phyloP scores from a whole-genome alignment of 2,888 invertebrate species.

The Dusona sp. region DNA sequence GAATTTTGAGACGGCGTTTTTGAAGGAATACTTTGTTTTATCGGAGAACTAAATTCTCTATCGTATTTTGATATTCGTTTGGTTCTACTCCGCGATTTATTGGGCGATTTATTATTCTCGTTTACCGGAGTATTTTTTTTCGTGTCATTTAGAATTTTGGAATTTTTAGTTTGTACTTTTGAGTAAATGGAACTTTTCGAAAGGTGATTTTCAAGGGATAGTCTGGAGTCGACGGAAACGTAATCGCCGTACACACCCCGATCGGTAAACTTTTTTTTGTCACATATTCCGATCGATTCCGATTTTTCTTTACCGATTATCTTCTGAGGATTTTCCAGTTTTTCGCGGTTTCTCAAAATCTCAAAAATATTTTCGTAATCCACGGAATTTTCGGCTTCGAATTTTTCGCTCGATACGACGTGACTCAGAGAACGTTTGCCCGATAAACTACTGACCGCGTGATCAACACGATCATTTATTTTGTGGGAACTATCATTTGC shows the following conservation, averaged over 20 bases:
- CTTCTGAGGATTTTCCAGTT: no score
- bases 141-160: neutral
- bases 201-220: neutral
- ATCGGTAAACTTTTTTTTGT: conserved; percentile 28
- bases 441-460: neutral
- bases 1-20: neutral
- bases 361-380: conserved; percentile 24
- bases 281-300: neutral
- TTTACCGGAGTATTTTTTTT: neutral
- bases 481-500: neutral
- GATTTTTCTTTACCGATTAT: neutral
- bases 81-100: neutral
- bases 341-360: neutral
- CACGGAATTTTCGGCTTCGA: conserved; percentile 6
- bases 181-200: neutral
- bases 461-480: neutral
- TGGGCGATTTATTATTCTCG: neutral
- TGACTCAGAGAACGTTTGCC: neutral
- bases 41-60: no score
- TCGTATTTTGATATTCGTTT: neutral
- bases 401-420: neutral
- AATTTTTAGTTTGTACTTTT: neutral
- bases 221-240: neutral
- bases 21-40: neutral
- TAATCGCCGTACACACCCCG: conserved; percentile 30